A percentile compares a stretch with the other conserved stretches of the same genome.
Evolutionary conservation across 2,888 invertebrate genomes (phyloP).

Genomic region (Metallyticus violacea): DNA sequence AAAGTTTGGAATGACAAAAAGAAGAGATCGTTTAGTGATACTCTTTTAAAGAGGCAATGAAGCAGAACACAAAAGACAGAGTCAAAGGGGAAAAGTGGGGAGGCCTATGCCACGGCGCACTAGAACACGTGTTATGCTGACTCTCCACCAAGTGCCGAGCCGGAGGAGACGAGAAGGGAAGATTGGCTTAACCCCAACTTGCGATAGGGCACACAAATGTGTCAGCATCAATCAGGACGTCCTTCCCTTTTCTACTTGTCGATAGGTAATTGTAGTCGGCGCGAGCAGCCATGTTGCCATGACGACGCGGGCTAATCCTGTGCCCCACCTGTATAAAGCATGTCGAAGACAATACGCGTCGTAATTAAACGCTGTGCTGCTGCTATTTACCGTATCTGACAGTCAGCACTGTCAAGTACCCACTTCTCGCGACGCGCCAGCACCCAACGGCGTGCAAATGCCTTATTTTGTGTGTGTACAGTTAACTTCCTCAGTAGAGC

Average conservation of each 20-base stretch:
- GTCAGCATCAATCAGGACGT: neutral
- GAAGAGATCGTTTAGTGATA: neutral
- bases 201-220: constrained; percentile 9
- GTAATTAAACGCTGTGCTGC: neutral
- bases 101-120: neutral
- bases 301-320: neutral
- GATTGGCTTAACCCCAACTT: neutral
- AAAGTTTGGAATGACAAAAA: neutral
- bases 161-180: neutral
- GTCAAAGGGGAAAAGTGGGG: neutral
- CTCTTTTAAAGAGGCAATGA: constrained; percentile 8
- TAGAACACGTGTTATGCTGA: neutral
- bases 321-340: neutral
- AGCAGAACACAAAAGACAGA: constrained; percentile 5
- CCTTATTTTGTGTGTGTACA: neutral
- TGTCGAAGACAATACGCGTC: neutral
- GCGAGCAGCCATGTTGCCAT: neutral
- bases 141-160: neutral
- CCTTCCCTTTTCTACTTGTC: neutral
- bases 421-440: no score
- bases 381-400: no score
- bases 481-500: no score
- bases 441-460: neutral
- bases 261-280: neutral
- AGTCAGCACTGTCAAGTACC: no score